phyloP scores from a whole-genome alignment of 2,888 invertebrate genomes.

The Pyrrhia umbra region DNA sequence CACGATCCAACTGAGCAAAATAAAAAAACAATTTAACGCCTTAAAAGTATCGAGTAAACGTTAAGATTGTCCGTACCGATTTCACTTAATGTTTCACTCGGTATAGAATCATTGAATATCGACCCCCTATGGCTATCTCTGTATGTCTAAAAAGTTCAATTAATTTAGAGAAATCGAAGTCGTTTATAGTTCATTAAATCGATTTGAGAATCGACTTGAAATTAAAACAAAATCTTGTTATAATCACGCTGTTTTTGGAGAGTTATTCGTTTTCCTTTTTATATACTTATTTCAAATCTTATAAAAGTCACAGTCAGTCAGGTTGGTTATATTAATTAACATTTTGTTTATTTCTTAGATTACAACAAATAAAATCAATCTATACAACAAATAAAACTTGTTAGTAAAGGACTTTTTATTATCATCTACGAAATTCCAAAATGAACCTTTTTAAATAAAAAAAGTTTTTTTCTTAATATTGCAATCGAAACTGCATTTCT shows the following conservation, averaged over 20 bases:
- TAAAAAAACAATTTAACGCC: conserved; percentile 16
- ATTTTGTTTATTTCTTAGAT: too few relatives aligned
- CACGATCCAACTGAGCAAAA: not conserved
- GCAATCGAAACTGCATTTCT: conserved; percentile 39
- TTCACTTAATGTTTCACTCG: conserved; percentile 42
- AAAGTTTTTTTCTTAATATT: conserved; percentile 15
- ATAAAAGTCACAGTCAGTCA: too few relatives aligned
- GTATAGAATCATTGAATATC: conserved; percentile 33
- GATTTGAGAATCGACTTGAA: conserved; percentile 1
- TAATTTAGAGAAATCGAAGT: conserved; percentile 14
- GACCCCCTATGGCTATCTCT: conserved; percentile 31
- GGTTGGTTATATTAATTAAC: not conserved
- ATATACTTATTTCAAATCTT: too few relatives aligned
- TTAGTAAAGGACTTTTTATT: too few relatives aligned
- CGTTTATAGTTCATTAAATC: not conserved
- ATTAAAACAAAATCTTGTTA: not conserved
- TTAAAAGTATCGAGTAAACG: conserved; percentile 42
- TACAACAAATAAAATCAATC: too few relatives aligned
- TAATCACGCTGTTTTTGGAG: conserved; percentile 2
- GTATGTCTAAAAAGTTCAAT: conserved; percentile 19
- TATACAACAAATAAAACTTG: too few relatives aligned
- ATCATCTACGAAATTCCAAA: not conserved
- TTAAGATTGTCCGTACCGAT: conserved; percentile 47
- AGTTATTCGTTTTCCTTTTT: not conserved
- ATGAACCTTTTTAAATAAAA: not conserved